Base-by-base conservation (phyloP, 2,888 invertebrate species). In the Phania funesta region DNA sequence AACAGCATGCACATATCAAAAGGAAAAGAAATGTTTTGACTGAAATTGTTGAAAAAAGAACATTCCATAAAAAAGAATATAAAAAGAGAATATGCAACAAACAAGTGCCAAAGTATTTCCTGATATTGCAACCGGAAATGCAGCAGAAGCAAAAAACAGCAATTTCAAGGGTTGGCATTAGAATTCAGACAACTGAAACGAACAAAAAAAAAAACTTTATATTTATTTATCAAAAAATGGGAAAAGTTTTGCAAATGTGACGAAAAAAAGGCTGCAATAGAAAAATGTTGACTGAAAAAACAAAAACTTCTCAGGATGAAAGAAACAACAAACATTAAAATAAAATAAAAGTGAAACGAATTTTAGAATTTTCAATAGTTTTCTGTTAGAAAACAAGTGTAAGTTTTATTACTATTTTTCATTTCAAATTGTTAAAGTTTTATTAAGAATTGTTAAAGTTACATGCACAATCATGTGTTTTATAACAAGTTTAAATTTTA, bases 31-130 rank as follows among this genome's bases (percentile, higher is more conserved):
- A 71, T 68, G 18, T 50, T 74, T 8, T 68, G 11, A 8, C 20
- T 52, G 65, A 65, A 78, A 74, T 78, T 70, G 65, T 78, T 52
- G 60, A 58, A 46, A 32, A 52, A 52, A 64, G 35, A 73, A 68
- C 60, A 80, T 65, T 58, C 38, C 20, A 16, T 22, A 38, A 46
- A 48, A 65, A 52, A 0, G 50, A 70, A 22, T 41, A 75, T 18
- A 58, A 70, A 60, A 71, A 22, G n/a, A 54, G 18, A 81, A 80
- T 75, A 78, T 74, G 83, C 80, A 84, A 82, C 82, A 85, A 84
- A 85, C 84, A 84, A 85, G 85, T 85, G 85, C 85, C 85, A 84
- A 85, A 85, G 83, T 84, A 85, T 84, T 85, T 85, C 84, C 84
- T 85, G 84, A 83, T 84, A 85, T 79, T 82, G 80, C 83, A 85